Conservation (phyloP, 2,113 vertebrate species). For the Glaucidium brasilianum region DNA sequence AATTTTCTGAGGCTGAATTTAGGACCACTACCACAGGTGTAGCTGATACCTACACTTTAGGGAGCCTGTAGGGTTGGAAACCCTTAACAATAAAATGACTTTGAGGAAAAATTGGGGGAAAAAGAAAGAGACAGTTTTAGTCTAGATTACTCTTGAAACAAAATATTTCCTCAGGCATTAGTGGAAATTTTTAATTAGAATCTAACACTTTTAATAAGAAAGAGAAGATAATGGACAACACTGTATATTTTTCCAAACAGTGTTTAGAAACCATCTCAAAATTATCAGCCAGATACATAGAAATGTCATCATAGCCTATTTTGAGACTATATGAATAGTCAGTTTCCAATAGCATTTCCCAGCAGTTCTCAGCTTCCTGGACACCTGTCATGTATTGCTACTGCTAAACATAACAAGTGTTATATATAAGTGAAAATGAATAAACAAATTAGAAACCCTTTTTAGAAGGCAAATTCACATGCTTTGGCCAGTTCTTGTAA, state of each 20-base stretch:
- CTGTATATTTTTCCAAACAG: neutral
- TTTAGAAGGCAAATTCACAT: neutral
- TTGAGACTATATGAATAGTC: neutral
- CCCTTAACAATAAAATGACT: neutral
- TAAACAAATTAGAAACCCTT: neutral
- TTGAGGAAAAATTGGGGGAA: neutral
- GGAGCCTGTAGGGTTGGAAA: neutral
- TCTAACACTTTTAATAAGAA: neutral
- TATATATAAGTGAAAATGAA: neutral
- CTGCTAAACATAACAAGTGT: neutral
- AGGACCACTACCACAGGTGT: neutral
- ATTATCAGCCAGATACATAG: neutral
- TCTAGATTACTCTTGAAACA: neutral
- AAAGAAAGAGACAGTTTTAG: neutral
- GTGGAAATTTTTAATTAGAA: neutral
- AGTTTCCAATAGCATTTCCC: neutral
- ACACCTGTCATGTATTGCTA: neutral
- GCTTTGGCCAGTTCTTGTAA: neutral
- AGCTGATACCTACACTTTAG: neutral
- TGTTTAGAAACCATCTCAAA: neutral
- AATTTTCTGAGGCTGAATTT: neutral
- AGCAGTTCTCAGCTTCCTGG: neutral
- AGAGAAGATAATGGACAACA: neutral
- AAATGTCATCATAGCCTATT: neutral
- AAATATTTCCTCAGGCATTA: neutral